Conservation (phyloP, 2,888 invertebrate genomes). For the Quadroppia sp. region DNA sequence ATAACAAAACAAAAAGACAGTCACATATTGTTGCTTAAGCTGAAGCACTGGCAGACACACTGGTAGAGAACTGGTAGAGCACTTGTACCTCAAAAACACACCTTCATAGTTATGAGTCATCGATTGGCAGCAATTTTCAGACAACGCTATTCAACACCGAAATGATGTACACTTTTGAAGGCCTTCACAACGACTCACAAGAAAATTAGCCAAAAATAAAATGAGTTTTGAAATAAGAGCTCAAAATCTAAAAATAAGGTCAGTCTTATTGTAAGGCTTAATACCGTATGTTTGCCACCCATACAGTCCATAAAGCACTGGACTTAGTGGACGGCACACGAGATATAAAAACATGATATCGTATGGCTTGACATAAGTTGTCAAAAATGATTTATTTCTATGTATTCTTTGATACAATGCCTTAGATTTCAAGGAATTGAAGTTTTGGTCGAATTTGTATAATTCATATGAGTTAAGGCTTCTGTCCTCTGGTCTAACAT, state of each 20-base stretch:
- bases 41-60: neutral
- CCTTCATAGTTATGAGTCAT: conserved; percentile 17
- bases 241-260: conserved; percentile 14
- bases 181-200: neutral
- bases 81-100: neutral
- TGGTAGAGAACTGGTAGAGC: neutral
- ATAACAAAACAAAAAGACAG: conserved; percentile 23
- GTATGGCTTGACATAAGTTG: neutral
- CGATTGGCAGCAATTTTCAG: neutral
- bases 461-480: too few species aligned
- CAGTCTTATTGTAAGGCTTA: conserved; percentile 17
- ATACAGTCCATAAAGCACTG: neutral
- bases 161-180: conserved; percentile 4
- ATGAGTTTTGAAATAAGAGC: conserved; percentile 5
- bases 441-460: too few species aligned
- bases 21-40: neutral
- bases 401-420: neutral
- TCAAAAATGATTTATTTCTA: neutral
- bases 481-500: too few species aligned
- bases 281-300: conserved; percentile 28
- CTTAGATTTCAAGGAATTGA: too few species aligned
- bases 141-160: neutral
- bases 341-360: neutral
- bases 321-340: neutral
- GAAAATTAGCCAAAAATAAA: neutral